phyloP scores from a whole-genome alignment of 2,888 invertebrate species.

The Pristionchus fissidentatus region DNA sequence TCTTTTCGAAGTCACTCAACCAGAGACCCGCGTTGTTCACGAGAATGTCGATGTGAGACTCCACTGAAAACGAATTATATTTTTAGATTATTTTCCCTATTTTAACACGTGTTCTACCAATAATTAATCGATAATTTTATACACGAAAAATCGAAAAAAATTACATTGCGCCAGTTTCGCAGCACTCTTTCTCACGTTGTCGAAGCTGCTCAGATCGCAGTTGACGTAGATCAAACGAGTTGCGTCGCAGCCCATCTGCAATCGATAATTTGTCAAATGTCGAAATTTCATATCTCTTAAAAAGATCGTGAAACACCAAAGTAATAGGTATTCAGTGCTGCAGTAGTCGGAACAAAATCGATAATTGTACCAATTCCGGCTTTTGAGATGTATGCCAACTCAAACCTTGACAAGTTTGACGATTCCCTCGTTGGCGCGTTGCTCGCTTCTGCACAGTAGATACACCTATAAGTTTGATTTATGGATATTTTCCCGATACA shows the following conservation, averaged over 20 bases:
- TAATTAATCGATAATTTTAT: not conserved
- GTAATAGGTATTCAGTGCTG: too few species aligned
- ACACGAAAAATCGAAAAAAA: not conserved
- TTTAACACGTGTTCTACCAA: not conserved
- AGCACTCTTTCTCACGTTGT: constrained; percentile 64
- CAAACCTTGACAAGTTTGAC: constrained; percentile 60
- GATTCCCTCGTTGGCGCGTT: constrained; percentile 64
- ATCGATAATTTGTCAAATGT: not conserved
- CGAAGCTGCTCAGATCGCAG: constrained; percentile 70
- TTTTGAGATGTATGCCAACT: too few species aligned
- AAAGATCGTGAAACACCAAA: not conserved
- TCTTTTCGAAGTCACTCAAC: constrained; percentile 83
- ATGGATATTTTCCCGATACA: too few species aligned
- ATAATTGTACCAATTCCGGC: too few species aligned
- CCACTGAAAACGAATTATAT: constrained; percentile 55
- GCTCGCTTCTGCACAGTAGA: constrained; percentile 70
- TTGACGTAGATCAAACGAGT: constrained; percentile 70
- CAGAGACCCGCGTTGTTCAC: constrained; percentile 86
- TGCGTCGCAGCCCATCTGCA: constrained; percentile 69
- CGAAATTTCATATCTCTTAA: not conserved
- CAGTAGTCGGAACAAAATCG: too few species aligned
- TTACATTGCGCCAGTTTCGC: constrained; percentile 57
- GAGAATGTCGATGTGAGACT: constrained; percentile 74
- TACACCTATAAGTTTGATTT: constrained; percentile 60
- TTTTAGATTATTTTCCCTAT: too few species aligned